phyloP scores from a whole-genome alignment of 2,888 invertebrate species.

The Cantharis nigra region DNA sequence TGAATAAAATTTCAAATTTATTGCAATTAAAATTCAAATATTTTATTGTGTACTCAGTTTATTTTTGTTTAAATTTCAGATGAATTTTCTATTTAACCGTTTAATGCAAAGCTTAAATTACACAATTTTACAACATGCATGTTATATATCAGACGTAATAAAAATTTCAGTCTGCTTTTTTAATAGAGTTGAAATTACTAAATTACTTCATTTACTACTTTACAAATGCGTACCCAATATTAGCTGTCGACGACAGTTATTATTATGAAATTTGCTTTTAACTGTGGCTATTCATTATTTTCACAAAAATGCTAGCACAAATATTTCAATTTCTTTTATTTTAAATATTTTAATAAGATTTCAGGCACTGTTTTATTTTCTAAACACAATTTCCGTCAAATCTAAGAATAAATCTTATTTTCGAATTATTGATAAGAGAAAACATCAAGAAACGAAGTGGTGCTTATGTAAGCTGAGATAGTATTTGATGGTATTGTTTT shows the following conservation, averaged over 20 bases:
- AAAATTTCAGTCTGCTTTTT: background rate
- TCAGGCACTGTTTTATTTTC: background rate
- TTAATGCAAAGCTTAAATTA: background rate
- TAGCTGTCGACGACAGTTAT: background rate
- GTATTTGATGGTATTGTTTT: background rate
- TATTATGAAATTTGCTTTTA: background rate
- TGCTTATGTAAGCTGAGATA: background rate
- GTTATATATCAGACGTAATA: background rate
- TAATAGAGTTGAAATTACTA: background rate
- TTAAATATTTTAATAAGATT: background rate
- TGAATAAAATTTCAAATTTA: too few species aligned
- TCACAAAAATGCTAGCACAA: background rate
- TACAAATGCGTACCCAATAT: background rate
- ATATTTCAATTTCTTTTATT: background rate
- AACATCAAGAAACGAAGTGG: background rate
- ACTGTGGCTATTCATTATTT: background rate
- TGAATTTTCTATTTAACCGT: background rate
- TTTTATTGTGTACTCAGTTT: too few species aligned
- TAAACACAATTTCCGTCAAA: background rate
- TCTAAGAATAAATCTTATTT: background rate
- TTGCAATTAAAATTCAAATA: too few species aligned
- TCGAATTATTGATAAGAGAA: background rate
- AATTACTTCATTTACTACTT: background rate
- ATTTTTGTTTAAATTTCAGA: too few species aligned
- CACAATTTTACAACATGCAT: background rate